Percentiles rank a stretch among this genome's conserved stretches.
Conservation (phyloP, 2,797 vertebrate genomes). For the Erpetoichthys calabaricus region DNA sequence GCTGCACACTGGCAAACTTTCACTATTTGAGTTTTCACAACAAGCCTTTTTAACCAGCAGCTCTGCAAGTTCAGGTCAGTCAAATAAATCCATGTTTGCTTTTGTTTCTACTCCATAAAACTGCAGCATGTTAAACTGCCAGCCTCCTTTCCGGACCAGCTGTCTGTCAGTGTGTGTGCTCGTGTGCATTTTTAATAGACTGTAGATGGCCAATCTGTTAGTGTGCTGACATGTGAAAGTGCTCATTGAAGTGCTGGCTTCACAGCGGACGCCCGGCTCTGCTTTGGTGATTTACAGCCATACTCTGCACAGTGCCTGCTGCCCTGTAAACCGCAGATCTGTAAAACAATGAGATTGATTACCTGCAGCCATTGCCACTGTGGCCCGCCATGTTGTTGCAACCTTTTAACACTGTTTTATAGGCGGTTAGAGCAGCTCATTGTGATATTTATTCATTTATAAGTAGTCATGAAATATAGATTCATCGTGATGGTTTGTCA, state of each 20-base stretch:
- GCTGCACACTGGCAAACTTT: too few species aligned
- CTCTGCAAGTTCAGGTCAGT: not conserved
- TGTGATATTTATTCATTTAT: constrained; percentile 70
- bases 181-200: constrained; percentile 57
- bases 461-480: constrained; percentile 68
- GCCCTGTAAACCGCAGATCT: constrained; percentile 23
- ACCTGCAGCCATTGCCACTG: constrained; percentile 36
- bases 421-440: constrained; percentile 58
- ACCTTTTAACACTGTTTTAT: constrained; percentile 64
- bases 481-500: constrained; percentile 61
- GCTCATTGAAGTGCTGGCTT: constrained; percentile 48
- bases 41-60: not conserved
- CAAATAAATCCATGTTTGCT: not conserved
- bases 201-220: constrained; percentile 57
- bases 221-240: constrained; percentile 39
- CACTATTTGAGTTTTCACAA: too few species aligned
- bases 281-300: constrained; percentile 50
- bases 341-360: constrained; percentile 48
- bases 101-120: not conserved
- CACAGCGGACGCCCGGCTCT: constrained; percentile 34
- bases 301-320: constrained; percentile 18
- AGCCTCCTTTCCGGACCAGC: not conserved
- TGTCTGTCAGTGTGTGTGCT: constrained; percentile 37
- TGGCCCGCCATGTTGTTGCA: constrained; percentile 51
- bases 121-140: too few species aligned